phyloP scores from a whole-genome alignment of 2,888 invertebrate species.

The Heliothis peltigera region DNA sequence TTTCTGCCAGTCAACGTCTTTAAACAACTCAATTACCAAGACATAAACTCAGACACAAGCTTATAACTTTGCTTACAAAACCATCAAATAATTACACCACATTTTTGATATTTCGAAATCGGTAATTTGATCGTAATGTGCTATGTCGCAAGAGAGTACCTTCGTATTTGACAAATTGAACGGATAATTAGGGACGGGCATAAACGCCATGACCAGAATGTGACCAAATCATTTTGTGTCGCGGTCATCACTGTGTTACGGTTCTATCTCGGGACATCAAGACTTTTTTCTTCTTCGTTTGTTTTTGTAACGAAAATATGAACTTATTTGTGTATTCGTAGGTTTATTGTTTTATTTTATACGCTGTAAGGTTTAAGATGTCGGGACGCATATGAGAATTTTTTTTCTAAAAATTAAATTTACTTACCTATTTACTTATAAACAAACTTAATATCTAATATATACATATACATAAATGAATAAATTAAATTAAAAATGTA shows the following conservation, averaged over 20 bases:
- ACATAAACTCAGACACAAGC: neutral
- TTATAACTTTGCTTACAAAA: slow-evolving; percentile 14
- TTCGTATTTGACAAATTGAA: slow-evolving; percentile 70
- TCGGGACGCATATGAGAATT: too few species aligned
- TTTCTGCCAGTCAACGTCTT: too few species aligned
- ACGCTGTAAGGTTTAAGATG: too few species aligned
- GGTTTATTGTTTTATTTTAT: too few species aligned
- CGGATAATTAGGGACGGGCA: slow-evolving; percentile 79
- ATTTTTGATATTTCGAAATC: slow-evolving; percentile 63
- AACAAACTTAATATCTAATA: too few species aligned
- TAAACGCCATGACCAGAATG: slow-evolving; percentile 84
- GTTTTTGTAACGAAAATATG: too few species aligned
- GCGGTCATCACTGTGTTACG: slow-evolving; percentile 77
- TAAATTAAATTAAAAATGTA: too few species aligned
- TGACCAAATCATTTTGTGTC: slow-evolving; percentile 85
- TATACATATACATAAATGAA: too few species aligned
- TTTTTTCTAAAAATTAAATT: too few species aligned
- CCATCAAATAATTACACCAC: slow-evolving; percentile 50
- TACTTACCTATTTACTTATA: too few species aligned
- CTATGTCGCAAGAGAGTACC: slow-evolving; percentile 65
- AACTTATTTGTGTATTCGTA: too few species aligned
- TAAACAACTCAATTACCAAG: neutral
- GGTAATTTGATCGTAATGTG: slow-evolving; percentile 64
- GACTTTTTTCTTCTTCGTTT: slow-evolving; percentile 31
- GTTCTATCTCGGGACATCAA: slow-evolving; percentile 54